Percentiles rank a stretch among this genome's conserved stretches.
phyloP scores from a whole-genome alignment of 2,113 vertebrate species.

The Hemibagrus wyckioides region DNA sequence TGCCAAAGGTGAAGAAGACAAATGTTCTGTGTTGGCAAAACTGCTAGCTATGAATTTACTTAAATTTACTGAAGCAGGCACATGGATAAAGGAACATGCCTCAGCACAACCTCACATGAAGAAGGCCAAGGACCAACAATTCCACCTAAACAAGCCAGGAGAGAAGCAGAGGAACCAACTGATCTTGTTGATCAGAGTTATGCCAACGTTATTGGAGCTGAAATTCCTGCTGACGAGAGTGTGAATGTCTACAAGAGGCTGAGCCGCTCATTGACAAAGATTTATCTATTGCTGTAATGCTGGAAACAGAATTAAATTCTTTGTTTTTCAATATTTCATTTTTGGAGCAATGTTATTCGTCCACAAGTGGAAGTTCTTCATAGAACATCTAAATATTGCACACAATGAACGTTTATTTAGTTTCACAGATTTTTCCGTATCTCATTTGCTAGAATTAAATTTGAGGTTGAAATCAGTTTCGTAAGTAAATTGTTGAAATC shows the following conservation, averaged over 20 bases:
- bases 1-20: background rate
- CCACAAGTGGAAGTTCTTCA: no score
- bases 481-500: no score
- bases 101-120: background rate
- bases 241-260: constrained; percentile 10
- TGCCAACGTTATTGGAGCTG: background rate
- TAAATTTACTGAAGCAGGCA: background rate
- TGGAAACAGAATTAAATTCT: background rate
- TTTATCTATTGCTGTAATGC: background rate
- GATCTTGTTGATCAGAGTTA: background rate
- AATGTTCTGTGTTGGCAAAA: constrained; percentile 22
- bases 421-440: no score
- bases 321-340: background rate
- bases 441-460: no score
- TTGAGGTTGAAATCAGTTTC: no score
- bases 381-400: background rate
- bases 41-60: no score
- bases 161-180: background rate
- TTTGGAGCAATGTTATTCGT: no score
- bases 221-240: background rate
- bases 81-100: constrained; percentile 9
- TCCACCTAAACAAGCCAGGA: background rate
- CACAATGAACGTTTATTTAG: background rate
- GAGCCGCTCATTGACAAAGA: constrained; percentile 5
- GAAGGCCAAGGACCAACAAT: background rate